Evolutionary conservation across 2,113 vertebrate genomes (phyloP), one percentile per base, ranked within the genome.

Genomic region (Cygnus atratus): DNA sequence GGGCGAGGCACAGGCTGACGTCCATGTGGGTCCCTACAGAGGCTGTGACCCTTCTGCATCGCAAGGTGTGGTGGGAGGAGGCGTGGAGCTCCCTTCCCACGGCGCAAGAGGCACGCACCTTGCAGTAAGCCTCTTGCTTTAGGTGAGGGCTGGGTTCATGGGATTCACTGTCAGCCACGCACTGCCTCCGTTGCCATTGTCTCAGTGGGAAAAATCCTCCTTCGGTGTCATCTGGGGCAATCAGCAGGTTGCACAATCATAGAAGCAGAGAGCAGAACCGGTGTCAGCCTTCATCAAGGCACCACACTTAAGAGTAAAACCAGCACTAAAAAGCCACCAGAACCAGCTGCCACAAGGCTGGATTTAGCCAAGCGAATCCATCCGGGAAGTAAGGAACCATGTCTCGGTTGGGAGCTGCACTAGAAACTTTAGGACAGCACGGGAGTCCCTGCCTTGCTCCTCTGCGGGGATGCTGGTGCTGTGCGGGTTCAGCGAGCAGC

Each of bases 291-390:
- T 75, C 80, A 72, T 93, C 86, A 75, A 46, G 44, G 33, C 25
- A 31, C 65, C 46, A 21, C 70, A 83, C 62, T 58, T 65, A 25
- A 25, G 75, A 39, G 33, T 33, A 67, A 39, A 44, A 66, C 3
- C n/a, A 63, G 39, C 50, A 24, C 82, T 78, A n/a, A 74, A 93
- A 78, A 70, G n/a, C 52, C 74, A 74, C 65, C 57, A 75, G 84
- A 88, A 66, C 33, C 57, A 67, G 28, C 43, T 58, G 73, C 31
- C 48, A 85, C 70, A 33, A 87, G 54, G 57, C 79, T 88, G 76
- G 33, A 90, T 90, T 77, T 94, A 84, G 68, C 84, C 71, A 81
- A 88, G 88, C 52, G 70, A 87, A 82, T 86, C 83, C 73, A 80
- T 19, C 28, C 0, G 12, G 88, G 70, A 91, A 90, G 62, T 67